These are phyloP conservation scores for Rotaria sp. DNA, from an alignment of 2,888 invertebrate species.

Conservation along the genomic window DNA sequence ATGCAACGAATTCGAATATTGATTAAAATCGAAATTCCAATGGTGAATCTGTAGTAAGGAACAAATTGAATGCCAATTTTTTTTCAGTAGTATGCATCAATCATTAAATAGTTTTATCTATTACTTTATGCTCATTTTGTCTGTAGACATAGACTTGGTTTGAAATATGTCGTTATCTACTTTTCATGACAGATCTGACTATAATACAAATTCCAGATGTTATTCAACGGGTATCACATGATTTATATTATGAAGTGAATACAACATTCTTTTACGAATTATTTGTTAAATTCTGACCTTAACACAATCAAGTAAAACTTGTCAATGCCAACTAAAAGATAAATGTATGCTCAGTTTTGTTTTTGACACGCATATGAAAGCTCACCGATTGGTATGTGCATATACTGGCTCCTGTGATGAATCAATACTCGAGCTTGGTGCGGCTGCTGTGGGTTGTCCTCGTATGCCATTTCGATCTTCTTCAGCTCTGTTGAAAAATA, in stretches of 20 bases:
- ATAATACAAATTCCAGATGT: not conserved
- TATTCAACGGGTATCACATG: not conserved
- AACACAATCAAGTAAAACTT: not conserved
- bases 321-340: not conserved
- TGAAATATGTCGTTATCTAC: not conserved
- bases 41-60: not conserved
- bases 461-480: not conserved
- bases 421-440: not conserved
- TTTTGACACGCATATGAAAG: not conserved
- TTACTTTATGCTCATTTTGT: not conserved
- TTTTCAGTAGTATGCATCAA: not conserved
- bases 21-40: not conserved
- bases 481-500: not conserved
- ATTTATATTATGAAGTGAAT: not conserved
- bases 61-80: not conserved
- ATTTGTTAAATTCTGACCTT: not conserved
- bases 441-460: not conserved
- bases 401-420: not conserved
- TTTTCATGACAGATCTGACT: not conserved
- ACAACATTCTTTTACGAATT: not conserved
- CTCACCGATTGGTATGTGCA: not conserved
- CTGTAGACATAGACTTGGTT: not conserved
- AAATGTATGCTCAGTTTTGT: not conserved
- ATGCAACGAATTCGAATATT: not conserved
- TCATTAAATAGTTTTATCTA: not conserved